Evolutionary conservation across 2,113 vertebrate species (phyloP).

Genomic region (Suncus etruscus): DNA sequence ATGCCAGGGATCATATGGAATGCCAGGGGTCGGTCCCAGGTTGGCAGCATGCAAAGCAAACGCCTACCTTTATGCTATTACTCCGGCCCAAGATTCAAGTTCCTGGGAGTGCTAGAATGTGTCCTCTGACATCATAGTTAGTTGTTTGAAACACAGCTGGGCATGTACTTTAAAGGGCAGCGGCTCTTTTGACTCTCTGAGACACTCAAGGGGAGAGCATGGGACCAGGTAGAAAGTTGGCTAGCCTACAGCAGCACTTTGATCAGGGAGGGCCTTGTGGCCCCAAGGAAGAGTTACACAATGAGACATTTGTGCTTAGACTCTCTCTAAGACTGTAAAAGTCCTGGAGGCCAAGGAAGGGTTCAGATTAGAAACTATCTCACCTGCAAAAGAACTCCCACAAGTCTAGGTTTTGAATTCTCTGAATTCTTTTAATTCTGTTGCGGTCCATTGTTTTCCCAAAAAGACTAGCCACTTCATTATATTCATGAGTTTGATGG

Average conservation of each 20-base stretch:
- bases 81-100: not conserved
- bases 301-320: constrained; percentile 32
- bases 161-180: not conserved
- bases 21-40: too few species aligned
- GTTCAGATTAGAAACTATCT: constrained; percentile 78
- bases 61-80: too few species aligned
- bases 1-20: too few species aligned
- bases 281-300: constrained; percentile 17
- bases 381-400: constrained; percentile 99
- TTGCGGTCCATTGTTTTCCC: constrained; percentile 94
- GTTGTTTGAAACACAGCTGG: not conserved
- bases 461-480: constrained; percentile 94
- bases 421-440: constrained; percentile 95
- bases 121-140: not conserved
- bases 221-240: not conserved
- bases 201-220: not conserved
- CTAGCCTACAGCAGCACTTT: not conserved
- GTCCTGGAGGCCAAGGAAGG: constrained; percentile 62
- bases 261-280: not conserved
- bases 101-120: not conserved
- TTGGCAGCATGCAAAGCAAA: too few species aligned
- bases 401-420: constrained; percentile 97
- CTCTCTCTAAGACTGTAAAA: constrained; percentile 48
- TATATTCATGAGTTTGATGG: constrained; percentile 95
- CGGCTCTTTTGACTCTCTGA: not conserved